Conservation (phyloP, 2,888 invertebrate species). For the Drymonia ruficornis region DNA sequence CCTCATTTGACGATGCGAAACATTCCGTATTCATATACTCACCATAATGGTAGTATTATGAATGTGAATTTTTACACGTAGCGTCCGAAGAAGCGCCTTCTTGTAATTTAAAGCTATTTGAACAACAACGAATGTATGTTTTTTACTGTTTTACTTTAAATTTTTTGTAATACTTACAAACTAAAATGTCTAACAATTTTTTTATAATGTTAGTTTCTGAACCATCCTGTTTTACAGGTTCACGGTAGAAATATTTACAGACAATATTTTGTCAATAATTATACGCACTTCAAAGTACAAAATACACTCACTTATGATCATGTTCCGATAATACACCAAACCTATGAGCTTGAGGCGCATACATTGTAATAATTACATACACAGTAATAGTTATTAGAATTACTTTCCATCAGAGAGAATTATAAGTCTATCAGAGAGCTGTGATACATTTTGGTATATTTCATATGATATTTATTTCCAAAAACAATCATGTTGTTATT, state of each 20-base stretch:
- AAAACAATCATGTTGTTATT: slow-evolving; percentile 21
- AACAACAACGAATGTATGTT: slow-evolving; percentile 44
- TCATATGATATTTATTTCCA: slow-evolving; percentile 21
- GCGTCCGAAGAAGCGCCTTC: background rate
- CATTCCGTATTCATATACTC: background rate
- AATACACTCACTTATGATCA: slow-evolving; percentile 56
- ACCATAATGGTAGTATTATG: background rate
- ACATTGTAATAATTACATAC: slow-evolving; percentile 31
- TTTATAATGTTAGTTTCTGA: slow-evolving; percentile 26
- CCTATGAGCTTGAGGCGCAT: slow-evolving; percentile 38
- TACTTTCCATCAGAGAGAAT: slow-evolving; percentile 11
- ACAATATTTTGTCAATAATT: slow-evolving; percentile 55
- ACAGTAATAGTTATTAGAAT: slow-evolving; percentile 24
- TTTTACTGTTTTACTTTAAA: slow-evolving; percentile 34
- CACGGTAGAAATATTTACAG: slow-evolving; percentile 30
- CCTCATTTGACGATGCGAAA: slow-evolving; percentile 1
- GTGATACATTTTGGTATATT: slow-evolving; percentile 65
- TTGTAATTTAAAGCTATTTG: slow-evolving; percentile 8
- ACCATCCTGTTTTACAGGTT: slow-evolving; percentile 35
- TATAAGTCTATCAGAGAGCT: slow-evolving; percentile 52
- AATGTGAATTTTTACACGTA: background rate
- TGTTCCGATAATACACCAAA: slow-evolving; percentile 66
- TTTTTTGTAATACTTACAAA: slow-evolving; percentile 39
- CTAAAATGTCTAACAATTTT: slow-evolving; percentile 39
- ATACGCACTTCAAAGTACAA: slow-evolving; percentile 78